These are phyloP conservation scores for Papilio xuthus DNA, from an alignment of 1,140 invertebrate species.

Conservation along the genomic window DNA sequence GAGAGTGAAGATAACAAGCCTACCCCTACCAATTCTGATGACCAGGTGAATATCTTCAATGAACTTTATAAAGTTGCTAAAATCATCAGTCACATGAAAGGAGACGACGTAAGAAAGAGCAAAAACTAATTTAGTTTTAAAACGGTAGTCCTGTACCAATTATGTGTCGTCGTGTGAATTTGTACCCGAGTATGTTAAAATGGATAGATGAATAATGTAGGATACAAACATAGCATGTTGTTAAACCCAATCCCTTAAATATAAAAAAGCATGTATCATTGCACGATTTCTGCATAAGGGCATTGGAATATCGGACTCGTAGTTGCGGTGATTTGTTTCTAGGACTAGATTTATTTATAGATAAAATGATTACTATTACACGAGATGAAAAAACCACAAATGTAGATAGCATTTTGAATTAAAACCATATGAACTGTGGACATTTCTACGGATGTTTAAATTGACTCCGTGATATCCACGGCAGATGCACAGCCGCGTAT, in stretches of 20 bases:
- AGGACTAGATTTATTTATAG: slow-evolving; percentile 7
- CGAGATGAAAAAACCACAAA: slow-evolving; percentile 2
- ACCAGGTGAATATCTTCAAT: slow-evolving; percentile 81
- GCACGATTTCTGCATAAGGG: slow-evolving; percentile 55
- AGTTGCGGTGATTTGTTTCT: slow-evolving; percentile 33
- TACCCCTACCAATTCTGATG: slow-evolving; percentile 78
- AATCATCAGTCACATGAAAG: slow-evolving; percentile 10
- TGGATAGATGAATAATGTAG: slow-evolving; percentile 12
- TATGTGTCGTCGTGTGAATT: slow-evolving; percentile 17
- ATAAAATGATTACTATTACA: slow-evolving; percentile 13
- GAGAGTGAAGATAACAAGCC: slow-evolving; percentile 77
- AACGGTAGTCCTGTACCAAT: not conserved
- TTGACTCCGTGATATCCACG: not conserved
- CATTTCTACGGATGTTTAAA: not conserved
- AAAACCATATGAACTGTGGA: not conserved
- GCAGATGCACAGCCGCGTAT: too few species aligned
- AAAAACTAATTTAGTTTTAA: not conserved
- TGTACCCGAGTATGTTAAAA: slow-evolving; percentile 5
- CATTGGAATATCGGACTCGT: slow-evolving; percentile 20
- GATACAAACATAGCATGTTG: slow-evolving; percentile 30
- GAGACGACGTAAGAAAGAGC: too few species aligned
- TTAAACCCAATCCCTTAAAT: slow-evolving; percentile 22
- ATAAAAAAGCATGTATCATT: slow-evolving; percentile 57
- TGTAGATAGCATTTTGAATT: not conserved
- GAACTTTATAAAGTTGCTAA: slow-evolving; percentile 32